phyloP scores from a whole-genome alignment of 1,140 invertebrate species.

The Drosophila pectinifera region DNA sequence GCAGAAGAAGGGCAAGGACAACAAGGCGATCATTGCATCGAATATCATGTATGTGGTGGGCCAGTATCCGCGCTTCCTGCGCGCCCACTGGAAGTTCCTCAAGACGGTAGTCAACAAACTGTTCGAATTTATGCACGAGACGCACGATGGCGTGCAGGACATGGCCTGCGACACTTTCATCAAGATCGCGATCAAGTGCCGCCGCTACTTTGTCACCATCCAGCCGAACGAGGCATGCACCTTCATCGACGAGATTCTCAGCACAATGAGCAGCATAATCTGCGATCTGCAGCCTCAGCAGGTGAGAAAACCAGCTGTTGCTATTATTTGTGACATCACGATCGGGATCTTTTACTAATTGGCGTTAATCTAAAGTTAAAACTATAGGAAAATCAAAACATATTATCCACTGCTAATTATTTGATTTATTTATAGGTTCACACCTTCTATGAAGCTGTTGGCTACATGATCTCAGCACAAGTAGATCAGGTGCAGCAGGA shows the following conservation, averaged over 20 bases:
- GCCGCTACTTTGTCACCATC: slow-evolving; percentile 98
- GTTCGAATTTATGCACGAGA: slow-evolving; percentile 99
- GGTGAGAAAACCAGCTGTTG: slow-evolving; percentile 85
- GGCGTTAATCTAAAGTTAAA: not conserved
- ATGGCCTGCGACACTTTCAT: slow-evolving; percentile 99
- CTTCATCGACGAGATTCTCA: slow-evolving; percentile 99
- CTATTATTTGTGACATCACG: not conserved
- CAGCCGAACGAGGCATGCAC: slow-evolving; percentile 98
- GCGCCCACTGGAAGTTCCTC: slow-evolving; percentile 99
- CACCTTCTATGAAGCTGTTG: slow-evolving; percentile 99
- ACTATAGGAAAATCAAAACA: not conserved
- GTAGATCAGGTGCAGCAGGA: slow-evolving; percentile 95
- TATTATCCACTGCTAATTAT: not conserved
- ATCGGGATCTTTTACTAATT: not conserved
- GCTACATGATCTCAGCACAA: slow-evolving; percentile 99
- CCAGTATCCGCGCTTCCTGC: slow-evolving; percentile 99
- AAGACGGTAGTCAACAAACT: slow-evolving; percentile 99
- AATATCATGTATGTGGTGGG: slow-evolving; percentile 99
- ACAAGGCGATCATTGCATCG: slow-evolving; percentile 99
- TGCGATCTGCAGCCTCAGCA: slow-evolving; percentile 99
- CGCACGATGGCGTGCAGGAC: slow-evolving; percentile 99
- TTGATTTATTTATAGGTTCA: slow-evolving; percentile 90
- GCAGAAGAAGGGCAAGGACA: slow-evolving; percentile 99
- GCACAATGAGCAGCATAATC: slow-evolving; percentile 98
- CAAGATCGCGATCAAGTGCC: slow-evolving; percentile 99